Base-by-base conservation (phyloP, 1,140 invertebrate species). In the Solenopsis fugax region DNA sequence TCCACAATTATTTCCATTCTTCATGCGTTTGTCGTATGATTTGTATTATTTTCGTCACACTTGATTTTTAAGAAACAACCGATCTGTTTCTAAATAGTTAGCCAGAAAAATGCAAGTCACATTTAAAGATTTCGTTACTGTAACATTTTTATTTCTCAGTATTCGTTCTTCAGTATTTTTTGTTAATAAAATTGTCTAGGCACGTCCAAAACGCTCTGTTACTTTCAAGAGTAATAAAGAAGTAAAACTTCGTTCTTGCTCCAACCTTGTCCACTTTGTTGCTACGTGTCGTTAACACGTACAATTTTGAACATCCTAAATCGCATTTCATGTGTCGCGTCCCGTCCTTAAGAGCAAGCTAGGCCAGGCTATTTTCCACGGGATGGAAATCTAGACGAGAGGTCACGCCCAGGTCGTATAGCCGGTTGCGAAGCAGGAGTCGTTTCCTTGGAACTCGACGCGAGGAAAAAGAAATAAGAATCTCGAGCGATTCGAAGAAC, bases 401-500 rank as follows among this genome's bases (percentile, higher is more conserved):
- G 50, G 71, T 90, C 86, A 80, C 7, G 41, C 41, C n/a, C 52
- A 67, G 78, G 73, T 80, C 81, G 80, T 24, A 5, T 16, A 62
- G 52, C 21, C 37, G 64, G 64, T 60, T 41, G 88, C 80, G 84
- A 90, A 90, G 84, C 71, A 58, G 13, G 77, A 64, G 65, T 76
- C 87, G 90, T 90, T 87, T 76, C 58, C 58, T 67, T 50, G 37
- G 16, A 29, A 54, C 58, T 37, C 37, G 62, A 45, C 54, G 21
- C 54, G 24, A 50, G 48, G 72, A 3, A 16, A 73, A 76, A 54
- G 87, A 81, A 84, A 88, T 81, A 86, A 90, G 85, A 52, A 89
- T 90, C 89, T 89, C 86, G 92, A 90, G 90, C 86, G 87, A 92
- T 93, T 92, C 87, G 91, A 90, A 89, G 90, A 93, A 93, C 90